Evolutionary conservation across 2,797 vertebrate genomes (phyloP).

Genomic region (Furcifer pardalis): DNA sequence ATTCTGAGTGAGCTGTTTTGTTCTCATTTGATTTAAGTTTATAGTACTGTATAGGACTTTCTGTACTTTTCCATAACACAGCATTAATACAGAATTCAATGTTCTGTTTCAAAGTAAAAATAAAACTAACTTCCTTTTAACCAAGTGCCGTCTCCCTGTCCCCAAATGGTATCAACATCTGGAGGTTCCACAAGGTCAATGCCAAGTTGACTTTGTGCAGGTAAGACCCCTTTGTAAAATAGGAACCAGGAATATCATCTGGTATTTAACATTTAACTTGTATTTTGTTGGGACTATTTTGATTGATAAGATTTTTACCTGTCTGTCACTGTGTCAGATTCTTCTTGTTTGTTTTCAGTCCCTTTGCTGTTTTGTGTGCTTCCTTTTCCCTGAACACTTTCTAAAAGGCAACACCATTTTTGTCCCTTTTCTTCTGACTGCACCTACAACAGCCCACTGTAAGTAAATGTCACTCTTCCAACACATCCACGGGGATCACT

Average conservation of each 20-base stretch:
- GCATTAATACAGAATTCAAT: not conserved
- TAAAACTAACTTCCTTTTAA: not conserved
- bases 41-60: not conserved
- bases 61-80: not conserved
- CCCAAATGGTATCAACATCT: not conserved
- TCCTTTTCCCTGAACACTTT: no score
- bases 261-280: not conserved
- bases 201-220: not conserved
- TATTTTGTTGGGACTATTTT: no score
- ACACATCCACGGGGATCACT: no score
- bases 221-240: not conserved
- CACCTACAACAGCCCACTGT: no score
- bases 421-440: no score
- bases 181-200: not conserved
- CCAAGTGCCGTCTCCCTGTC: not conserved
- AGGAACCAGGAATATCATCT: not conserved
- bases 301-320: no score
- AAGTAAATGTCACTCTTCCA: no score
- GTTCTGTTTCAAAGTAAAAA: not conserved
- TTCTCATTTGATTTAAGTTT: not conserved
- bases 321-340: no score
- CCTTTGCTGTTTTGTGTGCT: no score
- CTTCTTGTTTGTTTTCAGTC: no score
- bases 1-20: not conserved
- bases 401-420: no score